Base-by-base conservation (phyloP, 2,797 vertebrate genomes). In the Tapera naevia region DNA sequence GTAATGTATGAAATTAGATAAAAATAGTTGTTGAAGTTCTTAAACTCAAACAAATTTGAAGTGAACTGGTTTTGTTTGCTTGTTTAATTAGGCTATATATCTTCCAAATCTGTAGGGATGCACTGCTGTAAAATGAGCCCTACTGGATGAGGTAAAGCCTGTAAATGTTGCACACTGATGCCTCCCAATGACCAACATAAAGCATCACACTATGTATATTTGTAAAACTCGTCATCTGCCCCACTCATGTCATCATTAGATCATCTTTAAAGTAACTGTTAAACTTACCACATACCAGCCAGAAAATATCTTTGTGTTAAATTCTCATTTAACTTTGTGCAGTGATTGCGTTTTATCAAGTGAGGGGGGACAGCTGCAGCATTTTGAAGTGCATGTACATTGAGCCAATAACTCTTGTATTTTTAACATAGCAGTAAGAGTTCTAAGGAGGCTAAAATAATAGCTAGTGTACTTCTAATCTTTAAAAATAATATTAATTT, bases 171-270 rank as follows among this genome's bases (percentile, higher is more conserved):
- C 94, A 93, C 96, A 56, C 94, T 95, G 92, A 96, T 97, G 96
- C 95, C 95, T 93, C 95, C 96, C 94, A 89, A 95, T 96, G 94
- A 95, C 95, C 93, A 64, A 35, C 22, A 50, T 62, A 95, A 95
- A 95, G 95, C 87, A 97, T 66, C 94, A 93, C 96, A 95, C 1
- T 5, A 32, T 74, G 27, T 67, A 4, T 78, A 73, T 95, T 93
- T 94, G 53, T 69, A 69, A 75, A 92, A 67, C 37, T 76, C 32
- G 53, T 60, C 57, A 73, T 79, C 75, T 82, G 41, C 61, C 41
- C 61, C 33, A 33, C 22, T 74, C 16, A n/a, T 73, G 56, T 17
- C 41, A 41, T 80, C 11, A 53, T 87, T 69, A 82, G 48, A 53
- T 89, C 67, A 74, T 56, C 41, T 85, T 88, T 37, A 8, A 78